Conservation (phyloP, 2,113 vertebrate genomes). For the Pyrgilauda ruficollis region DNA sequence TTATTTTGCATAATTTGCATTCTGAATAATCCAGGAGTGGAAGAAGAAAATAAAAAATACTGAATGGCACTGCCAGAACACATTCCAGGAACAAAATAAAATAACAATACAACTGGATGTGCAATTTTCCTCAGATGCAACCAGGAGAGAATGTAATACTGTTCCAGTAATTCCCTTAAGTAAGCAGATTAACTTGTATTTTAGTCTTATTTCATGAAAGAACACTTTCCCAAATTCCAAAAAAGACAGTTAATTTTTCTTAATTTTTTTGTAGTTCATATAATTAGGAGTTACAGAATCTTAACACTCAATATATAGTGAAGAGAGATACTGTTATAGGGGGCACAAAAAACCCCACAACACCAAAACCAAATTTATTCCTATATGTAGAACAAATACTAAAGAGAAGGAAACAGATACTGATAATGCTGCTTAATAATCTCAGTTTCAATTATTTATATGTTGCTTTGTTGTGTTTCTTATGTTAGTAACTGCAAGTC, state of each 20-base stretch:
- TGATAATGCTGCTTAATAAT: neutral
- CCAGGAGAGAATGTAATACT: neutral
- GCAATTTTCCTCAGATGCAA: neutral
- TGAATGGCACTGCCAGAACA: neutral
- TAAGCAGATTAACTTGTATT: neutral
- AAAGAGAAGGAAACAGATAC: neutral
- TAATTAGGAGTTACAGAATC: neutral
- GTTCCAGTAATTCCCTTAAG: neutral
- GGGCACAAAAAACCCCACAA: rapidly evolving
- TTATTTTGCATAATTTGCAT: constrained; percentile 18
- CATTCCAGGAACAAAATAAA: neutral
- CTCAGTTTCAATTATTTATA: neutral
- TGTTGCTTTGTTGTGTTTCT: neutral
- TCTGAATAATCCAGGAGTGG: neutral
- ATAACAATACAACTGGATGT: neutral
- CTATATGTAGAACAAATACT: neutral
- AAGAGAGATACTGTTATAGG: neutral
- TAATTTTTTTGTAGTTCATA: neutral
- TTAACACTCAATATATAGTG: neutral
- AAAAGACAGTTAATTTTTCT: neutral
- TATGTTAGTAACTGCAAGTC: neutral
- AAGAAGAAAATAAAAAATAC: neutral
- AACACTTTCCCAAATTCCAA: neutral
- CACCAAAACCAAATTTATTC: neutral
- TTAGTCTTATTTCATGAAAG: neutral